Evolutionary conservation across 2,888 invertebrate species (phyloP).

Genomic region (Augochlorella aurata): DNA sequence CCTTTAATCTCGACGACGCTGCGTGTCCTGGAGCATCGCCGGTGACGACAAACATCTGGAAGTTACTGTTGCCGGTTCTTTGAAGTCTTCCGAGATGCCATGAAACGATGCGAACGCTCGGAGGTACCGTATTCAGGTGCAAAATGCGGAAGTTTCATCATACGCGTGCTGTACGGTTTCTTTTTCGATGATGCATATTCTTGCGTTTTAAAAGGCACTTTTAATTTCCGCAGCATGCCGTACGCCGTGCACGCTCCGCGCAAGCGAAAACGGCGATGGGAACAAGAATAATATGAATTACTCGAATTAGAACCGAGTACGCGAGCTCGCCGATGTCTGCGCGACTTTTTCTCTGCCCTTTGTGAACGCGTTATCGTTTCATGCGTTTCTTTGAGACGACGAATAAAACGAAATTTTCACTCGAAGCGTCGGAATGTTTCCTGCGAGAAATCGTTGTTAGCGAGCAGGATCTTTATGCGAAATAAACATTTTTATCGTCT

Average conservation of each 20-base stretch:
- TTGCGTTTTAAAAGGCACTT: neutral
- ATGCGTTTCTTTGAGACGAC: no score
- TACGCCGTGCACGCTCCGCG: neutral
- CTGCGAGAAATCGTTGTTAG: no score
- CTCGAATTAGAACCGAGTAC: no score
- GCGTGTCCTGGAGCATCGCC: neutral
- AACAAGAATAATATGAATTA: neutral
- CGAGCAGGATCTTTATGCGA: no score
- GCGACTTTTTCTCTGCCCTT: no score
- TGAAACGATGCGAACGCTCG: neutral
- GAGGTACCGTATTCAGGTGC: neutral
- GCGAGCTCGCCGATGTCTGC: no score
- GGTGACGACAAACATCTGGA: neutral
- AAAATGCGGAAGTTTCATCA: conserved; percentile 5
- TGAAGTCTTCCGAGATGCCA: neutral
- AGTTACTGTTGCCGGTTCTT: neutral
- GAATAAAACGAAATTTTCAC: no score
- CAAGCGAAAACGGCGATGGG: neutral
- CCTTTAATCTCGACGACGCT: neutral
- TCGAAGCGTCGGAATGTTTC: no score
- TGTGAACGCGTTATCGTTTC: no score
- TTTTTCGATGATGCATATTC: neutral
- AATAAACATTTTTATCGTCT: no score
- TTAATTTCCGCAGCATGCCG: neutral
- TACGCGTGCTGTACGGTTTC: neutral